Base-by-base conservation (phyloP, 2,113 vertebrate species). In the Coreoperca whiteheadi region DNA sequence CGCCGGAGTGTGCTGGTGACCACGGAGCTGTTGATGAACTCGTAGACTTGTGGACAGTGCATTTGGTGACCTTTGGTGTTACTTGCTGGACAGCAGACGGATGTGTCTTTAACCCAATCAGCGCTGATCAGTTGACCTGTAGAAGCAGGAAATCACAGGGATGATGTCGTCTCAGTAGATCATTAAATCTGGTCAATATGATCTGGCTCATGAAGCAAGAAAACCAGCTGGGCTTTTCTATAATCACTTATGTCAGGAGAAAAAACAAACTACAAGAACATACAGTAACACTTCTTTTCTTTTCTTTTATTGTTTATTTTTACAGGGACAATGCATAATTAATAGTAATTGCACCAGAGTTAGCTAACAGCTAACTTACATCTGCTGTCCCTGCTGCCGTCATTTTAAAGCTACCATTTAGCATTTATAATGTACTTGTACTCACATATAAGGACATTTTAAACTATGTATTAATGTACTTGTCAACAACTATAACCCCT, bases 21-120 rank as follows among this genome's bases (percentile, higher is more conserved):
- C 93, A 85, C 72, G 2, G 78, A 80, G 76, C 74, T 78, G 83
- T 90, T 95, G 90, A 95, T 95, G 93, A 91, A 94, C 90, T 95
- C 50, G 14, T 88, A 83, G 88, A 91, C 87, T 92, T 32, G 25
- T 46, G 88, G 87, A 84, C 87, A 84, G 89, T 93, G 87, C 82
- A 90, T 91, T 77, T 64, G 53, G 48, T 91, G 93, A 94, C 93
- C 94, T 91, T 79, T 80, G 87, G 79, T 91, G 94, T 91, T 86
- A 84, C 56, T 74, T 8, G 64, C 77, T 8, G 63, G 88, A 77
- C 88, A 82, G 71, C 82, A 67, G 83, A 88, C 48, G 41, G 79
- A 91, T 77, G 82, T 53, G 59, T 86, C 78, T 83, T 86, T 85
- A 81, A 84, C 72, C 69, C 72, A 64, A 72, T 87, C 76, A 66